These are phyloP conservation scores for Sinohyriopsis cumingii DNA, from an alignment of 2,888 invertebrate species.

Conservation along the genomic window DNA sequence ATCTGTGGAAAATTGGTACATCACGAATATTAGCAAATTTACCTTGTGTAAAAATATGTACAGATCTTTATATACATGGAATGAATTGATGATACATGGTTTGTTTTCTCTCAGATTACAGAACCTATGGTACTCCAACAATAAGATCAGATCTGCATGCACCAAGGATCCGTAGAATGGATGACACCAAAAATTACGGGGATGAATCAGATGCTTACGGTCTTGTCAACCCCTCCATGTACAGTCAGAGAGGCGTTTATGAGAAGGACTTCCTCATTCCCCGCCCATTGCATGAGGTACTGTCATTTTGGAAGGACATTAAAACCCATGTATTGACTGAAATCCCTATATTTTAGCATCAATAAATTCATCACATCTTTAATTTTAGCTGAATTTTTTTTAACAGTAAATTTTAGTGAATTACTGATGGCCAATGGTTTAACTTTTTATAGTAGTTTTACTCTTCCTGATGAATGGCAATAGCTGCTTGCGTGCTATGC, in stretches of 20 bases:
- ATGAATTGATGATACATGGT: neutral
- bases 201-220: constrained; percentile 68
- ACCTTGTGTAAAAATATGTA: no score
- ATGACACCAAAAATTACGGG: constrained; percentile 68
- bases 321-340: neutral
- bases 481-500: no score
- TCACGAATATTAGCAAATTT: no score
- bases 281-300: constrained; percentile 64
- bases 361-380: neutral
- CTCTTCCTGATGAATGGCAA: no score
- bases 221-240: constrained; percentile 67
- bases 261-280: constrained; percentile 68
- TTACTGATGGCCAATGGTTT: no score
- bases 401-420: neutral
- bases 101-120: constrained; percentile 52
- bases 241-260: constrained; percentile 63
- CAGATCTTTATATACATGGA: no score
- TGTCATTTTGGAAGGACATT: neutral
- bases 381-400: neutral
- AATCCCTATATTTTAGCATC: neutral
- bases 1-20: no score
- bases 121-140: constrained; percentile 70
- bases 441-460: no score
- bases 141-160: constrained; percentile 66
- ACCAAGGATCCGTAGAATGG: constrained; percentile 62